Conservation (phyloP, 2,797 vertebrate species). For the Hyperoplus immaculatus region DNA sequence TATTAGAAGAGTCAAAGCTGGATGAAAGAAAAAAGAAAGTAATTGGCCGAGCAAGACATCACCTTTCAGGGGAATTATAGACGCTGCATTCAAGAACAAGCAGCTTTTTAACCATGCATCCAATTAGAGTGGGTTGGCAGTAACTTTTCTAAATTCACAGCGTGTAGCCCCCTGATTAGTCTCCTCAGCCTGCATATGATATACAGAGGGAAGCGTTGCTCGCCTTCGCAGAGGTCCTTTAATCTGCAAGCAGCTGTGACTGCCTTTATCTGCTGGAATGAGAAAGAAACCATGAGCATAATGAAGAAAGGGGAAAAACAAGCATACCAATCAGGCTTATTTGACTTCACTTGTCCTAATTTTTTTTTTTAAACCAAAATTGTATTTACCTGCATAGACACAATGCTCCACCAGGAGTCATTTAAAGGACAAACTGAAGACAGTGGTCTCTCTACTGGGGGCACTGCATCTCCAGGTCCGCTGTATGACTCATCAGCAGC, state of each 20-base stretch:
- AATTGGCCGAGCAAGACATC: slow-evolving; percentile 45
- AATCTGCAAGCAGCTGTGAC: slow-evolving; percentile 55
- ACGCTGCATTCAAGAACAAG: slow-evolving; percentile 40
- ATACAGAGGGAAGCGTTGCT: slow-evolving; percentile 38
- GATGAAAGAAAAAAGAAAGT: slow-evolving; percentile 17
- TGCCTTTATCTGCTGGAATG: slow-evolving; percentile 39
- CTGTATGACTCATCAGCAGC: slow-evolving; percentile 67
- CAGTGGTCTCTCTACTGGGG: neutral
- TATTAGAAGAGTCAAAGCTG: slow-evolving; percentile 1
- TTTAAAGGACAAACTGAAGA: slow-evolving; percentile 1
- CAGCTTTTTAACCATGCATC: slow-evolving; percentile 43
- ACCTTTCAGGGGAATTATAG: slow-evolving; percentile 22
- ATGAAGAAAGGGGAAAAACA: neutral
- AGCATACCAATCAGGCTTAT: neutral
- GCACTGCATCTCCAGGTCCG: slow-evolving; percentile 14
- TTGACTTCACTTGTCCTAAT: neutral
- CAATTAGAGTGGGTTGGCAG: slow-evolving; percentile 66
- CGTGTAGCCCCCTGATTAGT: slow-evolving; percentile 51
- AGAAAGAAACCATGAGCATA: neutral
- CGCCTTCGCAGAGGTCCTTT: slow-evolving; percentile 18
- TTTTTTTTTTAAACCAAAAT: too few relatives aligned
- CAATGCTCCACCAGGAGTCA: neutral
- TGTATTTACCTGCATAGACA: neutral
- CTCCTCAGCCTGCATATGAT: slow-evolving; percentile 62
- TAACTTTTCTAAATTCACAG: slow-evolving; percentile 57